Percentiles rank a stretch among this genome's conserved stretches.
Evolutionary conservation across 2,113 vertebrate genomes (phyloP).

Genomic region (Epinephelus cyanopodus): DNA sequence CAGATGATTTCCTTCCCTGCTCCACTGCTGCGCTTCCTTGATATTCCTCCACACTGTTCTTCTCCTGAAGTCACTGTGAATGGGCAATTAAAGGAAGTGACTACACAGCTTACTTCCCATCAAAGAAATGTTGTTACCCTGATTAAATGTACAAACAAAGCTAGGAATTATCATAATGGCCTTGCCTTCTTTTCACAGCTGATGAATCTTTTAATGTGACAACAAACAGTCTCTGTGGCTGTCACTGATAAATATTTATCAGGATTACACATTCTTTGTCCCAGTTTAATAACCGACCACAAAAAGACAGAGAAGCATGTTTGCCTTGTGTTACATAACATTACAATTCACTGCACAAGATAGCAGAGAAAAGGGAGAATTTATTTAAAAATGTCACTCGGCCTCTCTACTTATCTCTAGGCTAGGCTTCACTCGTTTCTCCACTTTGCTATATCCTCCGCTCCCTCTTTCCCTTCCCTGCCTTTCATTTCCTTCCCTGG

Average conservation of each 20-base stretch:
- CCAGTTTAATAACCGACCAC: slow-evolving; percentile 35
- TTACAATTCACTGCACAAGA: slow-evolving; percentile 1
- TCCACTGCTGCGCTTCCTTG: slow-evolving; percentile 17
- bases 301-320: slow-evolving; percentile 27
- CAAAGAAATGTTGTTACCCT: slow-evolving; percentile 38
- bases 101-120: slow-evolving; percentile 34
- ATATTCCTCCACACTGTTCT: slow-evolving; percentile 23
- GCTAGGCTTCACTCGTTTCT: neutral
- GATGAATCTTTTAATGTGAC: slow-evolving; percentile 61
- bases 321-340: slow-evolving; percentile 28
- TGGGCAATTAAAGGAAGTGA: slow-evolving; percentile 21
- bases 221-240: slow-evolving; percentile 42
- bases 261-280: slow-evolving; percentile 42
- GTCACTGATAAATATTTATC: slow-evolving; percentile 59
- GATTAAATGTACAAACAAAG: slow-evolving; percentile 58
- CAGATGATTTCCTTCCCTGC: neutral
- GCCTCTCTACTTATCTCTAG: neutral
- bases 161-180: slow-evolving; percentile 41
- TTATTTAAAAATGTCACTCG: neutral
- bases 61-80: slow-evolving; percentile 15
- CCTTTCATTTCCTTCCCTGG: neutral
- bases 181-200: slow-evolving; percentile 41
- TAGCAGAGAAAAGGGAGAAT: neutral
- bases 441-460: neutral
- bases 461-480: neutral